phyloP scores from a whole-genome alignment of 2,888 invertebrate species.

The Mongoloraphidia duomilia region DNA sequence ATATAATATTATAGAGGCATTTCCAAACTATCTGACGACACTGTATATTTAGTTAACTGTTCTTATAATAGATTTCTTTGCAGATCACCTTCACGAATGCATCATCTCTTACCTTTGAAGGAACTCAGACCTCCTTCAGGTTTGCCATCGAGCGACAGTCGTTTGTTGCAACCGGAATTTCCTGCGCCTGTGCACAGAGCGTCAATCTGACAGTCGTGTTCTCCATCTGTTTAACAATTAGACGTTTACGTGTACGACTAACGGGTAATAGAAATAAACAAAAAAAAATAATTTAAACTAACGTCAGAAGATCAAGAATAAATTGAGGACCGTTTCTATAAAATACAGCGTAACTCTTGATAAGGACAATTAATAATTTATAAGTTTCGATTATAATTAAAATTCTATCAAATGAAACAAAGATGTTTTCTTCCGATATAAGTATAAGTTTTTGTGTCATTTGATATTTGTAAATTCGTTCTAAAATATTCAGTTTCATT shows the following conservation, averaged over 20 bases:
- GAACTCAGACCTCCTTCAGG: slow-evolving; percentile 30
- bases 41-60: background rate
- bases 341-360: background rate
- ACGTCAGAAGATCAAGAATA: background rate
- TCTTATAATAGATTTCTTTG: background rate
- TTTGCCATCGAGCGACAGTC: slow-evolving; percentile 12
- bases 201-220: slow-evolving; percentile 26
- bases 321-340: background rate
- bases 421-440: too few relatives aligned
- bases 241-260: slow-evolving; percentile 1
- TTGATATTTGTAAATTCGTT: too few relatives aligned
- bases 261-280: background rate
- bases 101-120: slow-evolving; percentile 30
- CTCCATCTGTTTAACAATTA: slow-evolving; percentile 1
- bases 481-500: too few relatives aligned
- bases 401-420: too few relatives aligned
- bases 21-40: too few relatives aligned
- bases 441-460: too few relatives aligned
- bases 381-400: too few relatives aligned
- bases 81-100: slow-evolving; percentile 28
- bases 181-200: slow-evolving; percentile 32
- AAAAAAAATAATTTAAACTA: background rate
- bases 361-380: too few relatives aligned
- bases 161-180: slow-evolving; percentile 23
- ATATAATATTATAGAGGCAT: too few relatives aligned